Conservation (phyloP, 2,797 vertebrate species). For the Molossus molossus region DNA sequence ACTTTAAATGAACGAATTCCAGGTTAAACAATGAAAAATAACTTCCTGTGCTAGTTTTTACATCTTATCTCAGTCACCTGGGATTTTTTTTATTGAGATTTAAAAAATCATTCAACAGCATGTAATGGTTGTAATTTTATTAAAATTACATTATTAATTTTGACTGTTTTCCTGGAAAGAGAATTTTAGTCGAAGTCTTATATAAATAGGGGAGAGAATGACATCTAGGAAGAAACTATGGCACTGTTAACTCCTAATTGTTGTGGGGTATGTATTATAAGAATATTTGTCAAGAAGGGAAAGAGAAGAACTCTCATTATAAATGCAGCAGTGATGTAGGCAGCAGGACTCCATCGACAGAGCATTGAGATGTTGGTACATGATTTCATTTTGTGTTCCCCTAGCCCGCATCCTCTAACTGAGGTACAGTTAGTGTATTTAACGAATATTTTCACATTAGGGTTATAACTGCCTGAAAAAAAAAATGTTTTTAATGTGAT, state of each 20-base stretch:
- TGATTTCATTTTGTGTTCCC: slow-evolving; percentile 29
- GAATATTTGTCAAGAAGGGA: slow-evolving; percentile 83
- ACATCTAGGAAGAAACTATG: slow-evolving; percentile 76
- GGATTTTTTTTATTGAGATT: slow-evolving; percentile 76
- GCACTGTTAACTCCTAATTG: slow-evolving; percentile 54
- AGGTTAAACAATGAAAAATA: slow-evolving; percentile 84
- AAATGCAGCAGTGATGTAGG: slow-evolving; percentile 80
- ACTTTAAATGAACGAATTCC: slow-evolving; percentile 75
- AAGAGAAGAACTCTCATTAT: slow-evolving; percentile 74
- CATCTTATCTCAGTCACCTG: slow-evolving; percentile 58
- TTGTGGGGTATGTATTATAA: slow-evolving; percentile 77
- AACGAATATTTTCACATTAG: slow-evolving; percentile 85
- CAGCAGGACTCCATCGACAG: slow-evolving; percentile 74
- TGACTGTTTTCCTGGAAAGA: slow-evolving; percentile 80
- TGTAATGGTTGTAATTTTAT: not conserved
- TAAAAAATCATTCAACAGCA: not conserved
- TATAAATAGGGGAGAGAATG: slow-evolving; percentile 66
- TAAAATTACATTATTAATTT: slow-evolving; percentile 76
- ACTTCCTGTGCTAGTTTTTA: slow-evolving; percentile 59
- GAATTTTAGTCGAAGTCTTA: slow-evolving; percentile 81
- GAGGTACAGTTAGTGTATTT: slow-evolving; percentile 81
- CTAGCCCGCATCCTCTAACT: slow-evolving; percentile 50
- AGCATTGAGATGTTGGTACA: not conserved
- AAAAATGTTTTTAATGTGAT: slow-evolving; percentile 65
- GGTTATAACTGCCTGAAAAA: slow-evolving; percentile 48